phyloP scores from a whole-genome alignment of 2,888 invertebrate genomes.

The Yponomeuta sedellus region DNA sequence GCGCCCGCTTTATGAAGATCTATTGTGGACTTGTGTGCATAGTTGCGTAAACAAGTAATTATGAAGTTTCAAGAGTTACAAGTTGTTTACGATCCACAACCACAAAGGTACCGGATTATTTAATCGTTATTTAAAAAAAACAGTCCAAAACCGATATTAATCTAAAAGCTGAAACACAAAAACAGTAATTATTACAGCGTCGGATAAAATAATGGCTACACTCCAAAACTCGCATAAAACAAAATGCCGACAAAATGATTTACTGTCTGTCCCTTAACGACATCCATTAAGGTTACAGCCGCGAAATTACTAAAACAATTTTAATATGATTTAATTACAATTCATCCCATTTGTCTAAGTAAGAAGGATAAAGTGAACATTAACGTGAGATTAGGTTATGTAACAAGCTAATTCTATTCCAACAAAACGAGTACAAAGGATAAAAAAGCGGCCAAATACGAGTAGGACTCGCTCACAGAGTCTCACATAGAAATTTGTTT shows the following conservation, averaged over 20 bases:
- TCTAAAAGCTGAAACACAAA: neutral
- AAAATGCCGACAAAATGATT: conserved; percentile 26
- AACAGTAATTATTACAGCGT: conserved; percentile 12
- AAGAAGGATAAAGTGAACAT: neutral
- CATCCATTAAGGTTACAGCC: conserved; percentile 16
- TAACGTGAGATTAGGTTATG: neutral
- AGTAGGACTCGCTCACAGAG: too few relatives aligned
- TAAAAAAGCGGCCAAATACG: too few relatives aligned
- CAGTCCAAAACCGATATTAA: too few relatives aligned
- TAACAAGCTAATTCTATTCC: too few relatives aligned
- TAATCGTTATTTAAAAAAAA: neutral
- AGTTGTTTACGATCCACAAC: neutral
- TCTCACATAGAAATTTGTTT: too few relatives aligned
- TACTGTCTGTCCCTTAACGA: conserved; percentile 11
- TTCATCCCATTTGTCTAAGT: conserved; percentile 18
- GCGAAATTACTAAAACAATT: conserved; percentile 29
- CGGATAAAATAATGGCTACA: conserved; percentile 36
- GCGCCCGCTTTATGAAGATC: neutral
- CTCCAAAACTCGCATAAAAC: conserved; percentile 33
- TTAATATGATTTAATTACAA: conserved; percentile 28
- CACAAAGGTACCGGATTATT: neutral
- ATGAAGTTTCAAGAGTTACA: neutral
- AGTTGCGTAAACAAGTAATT: neutral
- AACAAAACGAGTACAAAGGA: too few relatives aligned
- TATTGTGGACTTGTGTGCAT: neutral